Percentiles rank a stretch among this genome's conserved stretches.
Evolutionary conservation across 2,888 invertebrate species (phyloP).

Genomic region (Chrysodeixis includens): DNA sequence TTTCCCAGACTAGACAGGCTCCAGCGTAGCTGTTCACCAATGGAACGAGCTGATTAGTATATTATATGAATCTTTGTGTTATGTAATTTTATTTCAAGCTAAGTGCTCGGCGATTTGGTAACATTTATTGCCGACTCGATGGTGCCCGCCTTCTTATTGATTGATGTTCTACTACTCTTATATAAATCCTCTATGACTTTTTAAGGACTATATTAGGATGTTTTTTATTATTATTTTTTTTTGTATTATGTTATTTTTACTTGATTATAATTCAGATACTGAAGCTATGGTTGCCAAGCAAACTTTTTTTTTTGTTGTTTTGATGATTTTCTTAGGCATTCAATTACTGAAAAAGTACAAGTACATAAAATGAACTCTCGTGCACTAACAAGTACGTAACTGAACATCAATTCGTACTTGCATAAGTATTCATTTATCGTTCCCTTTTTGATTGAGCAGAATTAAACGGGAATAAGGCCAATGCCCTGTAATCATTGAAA

Average conservation of each 20-base stretch:
- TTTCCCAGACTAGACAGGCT: constrained; percentile 54
- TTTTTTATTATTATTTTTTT: no score
- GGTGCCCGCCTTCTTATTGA: background rate
- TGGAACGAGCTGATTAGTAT: constrained; percentile 24
- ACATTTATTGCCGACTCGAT: constrained; percentile 6
- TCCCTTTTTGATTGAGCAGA: background rate
- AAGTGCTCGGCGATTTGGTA: constrained; percentile 37
- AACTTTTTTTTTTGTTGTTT: background rate
- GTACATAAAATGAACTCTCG: background rate
- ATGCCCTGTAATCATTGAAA: background rate
- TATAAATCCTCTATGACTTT: background rate
- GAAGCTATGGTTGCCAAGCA: background rate
- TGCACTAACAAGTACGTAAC: background rate
- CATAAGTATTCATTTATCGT: background rate
- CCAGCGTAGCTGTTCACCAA: constrained; percentile 21
- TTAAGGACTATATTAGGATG: background rate
- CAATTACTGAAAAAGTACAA: no score
- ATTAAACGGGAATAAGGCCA: constrained; percentile 1
- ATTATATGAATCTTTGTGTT: constrained; percentile 34
- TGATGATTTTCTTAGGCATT: background rate
- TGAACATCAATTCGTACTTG: background rate
- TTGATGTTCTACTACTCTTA: background rate
- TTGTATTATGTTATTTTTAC: no score
- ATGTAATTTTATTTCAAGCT: constrained; percentile 48
- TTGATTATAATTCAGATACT: background rate